Conservation (phyloP, 2,888 invertebrate species). For the Leptinotarsa rubiginosa region DNA sequence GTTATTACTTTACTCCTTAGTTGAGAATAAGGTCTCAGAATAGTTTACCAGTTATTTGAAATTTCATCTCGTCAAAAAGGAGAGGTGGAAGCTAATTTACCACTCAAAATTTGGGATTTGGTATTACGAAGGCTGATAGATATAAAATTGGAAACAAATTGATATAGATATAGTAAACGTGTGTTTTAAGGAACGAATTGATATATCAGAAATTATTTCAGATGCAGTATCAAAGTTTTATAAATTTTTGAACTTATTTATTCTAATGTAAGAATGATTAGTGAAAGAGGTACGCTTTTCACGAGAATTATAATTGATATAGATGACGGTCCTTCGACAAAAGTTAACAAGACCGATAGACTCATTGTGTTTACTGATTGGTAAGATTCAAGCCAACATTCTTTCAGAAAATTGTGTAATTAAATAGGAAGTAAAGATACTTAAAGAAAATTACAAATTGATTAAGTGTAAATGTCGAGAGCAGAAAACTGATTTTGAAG, state of each 20-base stretch:
- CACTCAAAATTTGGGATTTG: too few species aligned
- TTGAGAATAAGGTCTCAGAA: not conserved
- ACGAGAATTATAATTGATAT: not conserved
- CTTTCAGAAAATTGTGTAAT: not conserved
- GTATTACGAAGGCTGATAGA: too few species aligned
- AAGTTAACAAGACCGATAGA: not conserved
- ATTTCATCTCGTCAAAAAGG: not conserved
- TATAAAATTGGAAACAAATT: too few species aligned
- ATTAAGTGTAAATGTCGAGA: not conserved
- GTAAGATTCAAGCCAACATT: not conserved
- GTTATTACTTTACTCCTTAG: too few species aligned
- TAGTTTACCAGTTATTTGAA: not conserved
- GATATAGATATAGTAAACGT: too few species aligned
- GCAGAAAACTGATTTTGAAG: not conserved
- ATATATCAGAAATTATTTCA: not conserved
- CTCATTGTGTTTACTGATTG: not conserved
- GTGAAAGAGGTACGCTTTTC: not conserved
- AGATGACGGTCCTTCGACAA: not conserved
- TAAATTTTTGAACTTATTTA: not conserved
- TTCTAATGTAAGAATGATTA: not conserved
- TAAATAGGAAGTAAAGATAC: not conserved
- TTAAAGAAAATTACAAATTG: not conserved
- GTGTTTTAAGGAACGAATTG: too few species aligned
- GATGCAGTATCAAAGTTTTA: not conserved
- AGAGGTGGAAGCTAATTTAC: too few species aligned